A percentile compares a stretch with the other conserved stretches of the same genome.
phyloP scores from a whole-genome alignment of 2,888 invertebrate genomes.

The Carabus problematicus region DNA sequence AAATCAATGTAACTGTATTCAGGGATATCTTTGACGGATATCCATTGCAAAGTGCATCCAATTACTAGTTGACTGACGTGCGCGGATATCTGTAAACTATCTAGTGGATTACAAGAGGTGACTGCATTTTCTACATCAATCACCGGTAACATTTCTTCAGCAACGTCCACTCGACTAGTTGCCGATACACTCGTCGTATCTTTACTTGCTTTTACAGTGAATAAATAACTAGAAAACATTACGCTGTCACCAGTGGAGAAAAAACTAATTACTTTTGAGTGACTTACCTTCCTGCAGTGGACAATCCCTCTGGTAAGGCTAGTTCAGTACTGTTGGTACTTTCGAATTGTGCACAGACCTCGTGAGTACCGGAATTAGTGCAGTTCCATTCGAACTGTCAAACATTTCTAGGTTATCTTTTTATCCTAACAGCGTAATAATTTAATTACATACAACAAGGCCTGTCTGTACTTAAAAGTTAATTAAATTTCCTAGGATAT shows the following conservation, averaged over 20 bases:
- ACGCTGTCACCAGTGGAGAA: background rate
- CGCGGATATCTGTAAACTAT: slow-evolving; percentile 16
- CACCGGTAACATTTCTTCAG: slow-evolving; percentile 26
- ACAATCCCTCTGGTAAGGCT: slow-evolving; percentile 17
- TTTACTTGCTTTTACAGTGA: slow-evolving; percentile 25
- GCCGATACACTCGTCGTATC: background rate
- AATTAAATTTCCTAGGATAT: too few species aligned
- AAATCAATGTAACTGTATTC: slow-evolving; percentile 13
- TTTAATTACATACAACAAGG: too few species aligned
- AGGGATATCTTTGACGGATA: slow-evolving; percentile 2
- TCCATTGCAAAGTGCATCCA: slow-evolving; percentile 33
- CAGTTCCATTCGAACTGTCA: slow-evolving; percentile 28
- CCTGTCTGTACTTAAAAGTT: too few species aligned
- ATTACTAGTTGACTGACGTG: slow-evolving; percentile 18
- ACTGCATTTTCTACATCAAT: slow-evolving; percentile 35
- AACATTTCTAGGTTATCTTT: slow-evolving; percentile 4
- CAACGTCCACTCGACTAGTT: slow-evolving; percentile 9
- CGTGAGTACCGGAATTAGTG: slow-evolving; percentile 4
- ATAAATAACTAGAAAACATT: slow-evolving; percentile 24
- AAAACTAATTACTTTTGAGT: background rate
- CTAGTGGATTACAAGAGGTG: slow-evolving; percentile 29
- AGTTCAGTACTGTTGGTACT: slow-evolving; percentile 24
- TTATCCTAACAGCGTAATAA: background rate
- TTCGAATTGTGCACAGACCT: slow-evolving; percentile 23
- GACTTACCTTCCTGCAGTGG: slow-evolving; percentile 19